Evolutionary conservation across 2,113 vertebrate species (phyloP).

Genomic region (Nanorana parkeri): DNA sequence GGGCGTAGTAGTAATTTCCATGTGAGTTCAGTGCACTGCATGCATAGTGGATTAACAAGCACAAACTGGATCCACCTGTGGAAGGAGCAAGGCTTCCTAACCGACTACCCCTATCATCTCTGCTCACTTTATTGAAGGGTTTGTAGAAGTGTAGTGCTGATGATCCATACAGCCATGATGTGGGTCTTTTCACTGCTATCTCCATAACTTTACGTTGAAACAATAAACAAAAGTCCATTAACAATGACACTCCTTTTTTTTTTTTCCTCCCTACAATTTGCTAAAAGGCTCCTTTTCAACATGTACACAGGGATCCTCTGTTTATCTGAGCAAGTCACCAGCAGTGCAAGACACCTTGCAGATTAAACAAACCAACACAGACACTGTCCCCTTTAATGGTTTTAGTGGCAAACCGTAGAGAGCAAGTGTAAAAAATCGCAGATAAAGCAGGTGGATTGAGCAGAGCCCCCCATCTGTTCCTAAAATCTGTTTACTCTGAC

Average conservation of each 20-base stretch:
- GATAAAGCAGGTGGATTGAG: constrained; percentile 1
- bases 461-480: background rate
- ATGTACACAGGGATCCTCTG: background rate
- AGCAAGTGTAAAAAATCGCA: background rate
- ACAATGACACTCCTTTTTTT: constrained; percentile 28
- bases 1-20: too few relatives aligned
- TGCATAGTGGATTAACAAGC: too few relatives aligned
- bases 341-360: constrained; percentile 12
- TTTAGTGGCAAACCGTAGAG: background rate
- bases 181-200: background rate
- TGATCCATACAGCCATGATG: background rate
- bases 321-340: background rate
- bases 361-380: constrained; percentile 23
- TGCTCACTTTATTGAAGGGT: too few relatives aligned
- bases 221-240: constrained; percentile 33
- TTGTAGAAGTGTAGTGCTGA: background rate
- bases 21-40: too few relatives aligned
- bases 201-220: background rate
- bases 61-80: background rate
- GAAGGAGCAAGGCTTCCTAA: background rate
- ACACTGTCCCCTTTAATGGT: background rate
- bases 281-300: background rate
- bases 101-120: too few relatives aligned
- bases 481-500: background rate
- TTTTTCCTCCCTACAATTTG: background rate